Conservation (phyloP, 2,888 invertebrate genomes). For the Anthrax anthrax region DNA sequence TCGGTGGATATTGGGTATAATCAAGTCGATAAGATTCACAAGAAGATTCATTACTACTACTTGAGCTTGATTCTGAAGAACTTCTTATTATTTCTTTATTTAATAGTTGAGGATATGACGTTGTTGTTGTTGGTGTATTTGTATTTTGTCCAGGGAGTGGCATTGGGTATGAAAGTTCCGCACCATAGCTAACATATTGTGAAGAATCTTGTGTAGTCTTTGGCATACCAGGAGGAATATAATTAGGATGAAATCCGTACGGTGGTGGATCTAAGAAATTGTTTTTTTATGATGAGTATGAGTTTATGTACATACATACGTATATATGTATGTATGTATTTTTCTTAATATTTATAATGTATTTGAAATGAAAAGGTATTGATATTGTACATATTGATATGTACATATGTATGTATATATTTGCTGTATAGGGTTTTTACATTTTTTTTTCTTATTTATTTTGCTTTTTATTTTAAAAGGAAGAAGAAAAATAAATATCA, state of each 20-base stretch:
- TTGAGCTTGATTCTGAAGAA: not conserved
- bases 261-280: conserved; percentile 4
- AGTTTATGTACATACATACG: too few relatives aligned
- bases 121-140: not conserved
- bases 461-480: too few relatives aligned
- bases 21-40: not conserved
- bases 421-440: too few relatives aligned
- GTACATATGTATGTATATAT: too few relatives aligned
- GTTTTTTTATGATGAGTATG: too few relatives aligned
- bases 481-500: too few relatives aligned
- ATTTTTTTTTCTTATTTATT: too few relatives aligned
- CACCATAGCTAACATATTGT: not conserved
- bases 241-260: conserved; percentile 6
- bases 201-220: not conserved
- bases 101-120: not conserved
- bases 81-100: not conserved
- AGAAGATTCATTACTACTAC: not conserved
- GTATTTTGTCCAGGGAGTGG: not conserved
- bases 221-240: not conserved
- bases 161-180: conserved; percentile 4
- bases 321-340: too few relatives aligned
- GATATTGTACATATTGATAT: too few relatives aligned
- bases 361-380: too few relatives aligned
- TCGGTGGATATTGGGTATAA: conserved; percentile 3
- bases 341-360: too few relatives aligned